These are phyloP conservation scores for Cricetomys ansorgei DNA, from an alignment of 2,113 vertebrate genomes.

Conservation along the genomic window DNA sequence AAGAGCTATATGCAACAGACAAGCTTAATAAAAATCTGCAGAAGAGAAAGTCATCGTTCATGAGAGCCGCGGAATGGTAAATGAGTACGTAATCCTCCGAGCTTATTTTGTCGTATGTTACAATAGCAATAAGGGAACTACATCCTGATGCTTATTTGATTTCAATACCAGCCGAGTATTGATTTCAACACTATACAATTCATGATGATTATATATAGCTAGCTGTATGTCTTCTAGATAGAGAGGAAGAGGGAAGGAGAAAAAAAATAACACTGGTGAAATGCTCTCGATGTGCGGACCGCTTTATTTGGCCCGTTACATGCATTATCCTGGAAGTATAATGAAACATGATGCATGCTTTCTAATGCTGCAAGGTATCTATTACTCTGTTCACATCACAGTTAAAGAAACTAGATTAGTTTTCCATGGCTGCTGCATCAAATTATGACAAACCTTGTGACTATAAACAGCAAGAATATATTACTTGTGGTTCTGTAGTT, in stretches of 20 bases:
- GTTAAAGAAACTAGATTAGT: not conserved
- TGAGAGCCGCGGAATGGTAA: slow-evolving; percentile 40
- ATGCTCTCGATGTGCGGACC: not conserved
- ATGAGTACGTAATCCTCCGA: slow-evolving; percentile 30
- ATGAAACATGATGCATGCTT: not conserved
- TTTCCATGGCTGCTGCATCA: not conserved
- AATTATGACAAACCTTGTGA: not conserved
- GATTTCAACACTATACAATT: slow-evolving; percentile 51
- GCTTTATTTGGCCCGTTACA: not conserved
- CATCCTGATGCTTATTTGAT: slow-evolving; percentile 26
- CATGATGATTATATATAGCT: not conserved
- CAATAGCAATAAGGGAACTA: slow-evolving; percentile 14
- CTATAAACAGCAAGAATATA: not conserved
- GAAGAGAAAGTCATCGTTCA: slow-evolving; percentile 64
- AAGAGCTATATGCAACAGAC: slow-evolving; percentile 26
- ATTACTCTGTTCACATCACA: not conserved
- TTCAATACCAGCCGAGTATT: slow-evolving; percentile 30
- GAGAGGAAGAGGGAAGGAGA: not conserved
- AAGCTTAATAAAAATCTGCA: slow-evolving; percentile 62
- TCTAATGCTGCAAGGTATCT: not conserved
- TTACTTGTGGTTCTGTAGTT: not conserved
- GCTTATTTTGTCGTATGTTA: slow-evolving; percentile 48
- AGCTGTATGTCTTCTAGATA: not conserved
- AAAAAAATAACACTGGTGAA: slow-evolving; percentile 12
- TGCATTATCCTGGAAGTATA: not conserved